Conservation (phyloP, 2,797 vertebrate species). For the Myotis pilosus region DNA sequence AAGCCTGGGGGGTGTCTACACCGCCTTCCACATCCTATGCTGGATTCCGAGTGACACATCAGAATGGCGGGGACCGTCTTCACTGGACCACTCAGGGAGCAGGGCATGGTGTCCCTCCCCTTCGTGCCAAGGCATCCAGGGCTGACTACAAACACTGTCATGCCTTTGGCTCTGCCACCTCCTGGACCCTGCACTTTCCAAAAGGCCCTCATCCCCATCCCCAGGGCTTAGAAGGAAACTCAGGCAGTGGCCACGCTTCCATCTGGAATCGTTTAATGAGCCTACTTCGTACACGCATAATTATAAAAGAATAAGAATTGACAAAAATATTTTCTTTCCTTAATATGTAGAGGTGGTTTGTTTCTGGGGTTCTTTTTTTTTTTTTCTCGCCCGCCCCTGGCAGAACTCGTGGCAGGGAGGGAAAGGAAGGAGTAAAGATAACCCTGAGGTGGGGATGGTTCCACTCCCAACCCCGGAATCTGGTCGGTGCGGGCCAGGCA, state of each 20-base stretch:
- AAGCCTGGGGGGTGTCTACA: background rate
- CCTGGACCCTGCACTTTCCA: background rate
- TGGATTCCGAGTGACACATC: background rate
- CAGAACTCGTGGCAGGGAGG: slow-evolving; percentile 67
- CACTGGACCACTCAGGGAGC: background rate
- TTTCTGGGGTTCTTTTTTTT: slow-evolving; percentile 3
- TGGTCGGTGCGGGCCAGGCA: slow-evolving; percentile 64
- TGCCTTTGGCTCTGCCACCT: background rate
- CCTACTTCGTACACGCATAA: slow-evolving; percentile 88
- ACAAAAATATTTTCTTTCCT: slow-evolving; percentile 97
- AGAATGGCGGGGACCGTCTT: background rate
- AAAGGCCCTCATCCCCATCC: background rate
- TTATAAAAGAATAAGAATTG: slow-evolving; percentile 95
- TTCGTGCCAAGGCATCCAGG: background rate
- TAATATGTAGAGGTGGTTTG: slow-evolving; percentile 88
- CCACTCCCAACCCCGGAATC: slow-evolving; percentile 58
- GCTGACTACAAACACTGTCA: background rate
- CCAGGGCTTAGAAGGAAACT: background rate
- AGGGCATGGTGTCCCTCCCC: background rate
- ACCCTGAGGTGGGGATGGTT: slow-evolving; percentile 63
- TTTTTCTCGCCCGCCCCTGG: slow-evolving; percentile 53
- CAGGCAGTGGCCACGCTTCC: slow-evolving; percentile 5
- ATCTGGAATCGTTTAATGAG: slow-evolving; percentile 88
- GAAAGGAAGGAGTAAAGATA: background rate
- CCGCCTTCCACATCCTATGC: background rate